These are phyloP conservation scores for Sebastes dallii DNA, from an alignment of 2,797 vertebrate genomes.

Conservation along the genomic window DNA sequence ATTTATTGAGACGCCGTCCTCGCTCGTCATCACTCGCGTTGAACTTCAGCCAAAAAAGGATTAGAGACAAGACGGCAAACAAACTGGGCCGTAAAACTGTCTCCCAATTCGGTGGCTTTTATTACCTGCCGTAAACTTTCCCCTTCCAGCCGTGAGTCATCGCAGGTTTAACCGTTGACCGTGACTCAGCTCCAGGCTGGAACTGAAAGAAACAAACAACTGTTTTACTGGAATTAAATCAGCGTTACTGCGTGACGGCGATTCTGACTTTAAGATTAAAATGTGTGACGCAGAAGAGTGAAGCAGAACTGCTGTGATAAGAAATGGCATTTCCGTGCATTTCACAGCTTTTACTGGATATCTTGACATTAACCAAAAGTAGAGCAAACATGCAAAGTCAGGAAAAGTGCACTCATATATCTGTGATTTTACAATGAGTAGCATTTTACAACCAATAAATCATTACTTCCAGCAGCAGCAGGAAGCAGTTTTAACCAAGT, in stretches of 20 bases:
- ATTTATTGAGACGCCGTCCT: slow-evolving; percentile 18
- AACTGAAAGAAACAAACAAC: not conserved
- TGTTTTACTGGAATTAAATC: slow-evolving; percentile 6
- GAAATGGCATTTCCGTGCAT: not conserved
- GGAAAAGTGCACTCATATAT: not conserved
- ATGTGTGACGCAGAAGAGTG: not conserved
- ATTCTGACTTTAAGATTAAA: not conserved
- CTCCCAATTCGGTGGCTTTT: slow-evolving; percentile 44
- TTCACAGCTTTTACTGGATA: not conserved
- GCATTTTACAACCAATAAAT: not conserved
- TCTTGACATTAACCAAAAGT: not conserved
- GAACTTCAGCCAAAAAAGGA: not conserved
- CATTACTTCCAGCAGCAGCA: not conserved
- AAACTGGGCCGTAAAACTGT: slow-evolving; percentile 54
- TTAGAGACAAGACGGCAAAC: slow-evolving; percentile 47
- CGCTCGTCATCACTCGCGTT: not conserved
- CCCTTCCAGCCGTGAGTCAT: slow-evolving; percentile 35
- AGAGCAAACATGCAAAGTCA: not conserved
- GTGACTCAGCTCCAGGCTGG: slow-evolving; percentile 22
- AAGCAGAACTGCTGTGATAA: not conserved
- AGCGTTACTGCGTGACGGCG: not conserved
- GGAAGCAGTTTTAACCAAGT: not conserved
- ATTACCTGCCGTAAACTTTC: slow-evolving; percentile 51
- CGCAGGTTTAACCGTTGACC: slow-evolving; percentile 24
- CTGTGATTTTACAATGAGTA: not conserved